Percentiles rank a stretch among this genome's conserved stretches.
These are phyloP conservation scores for Conomelus anceps DNA, from an alignment of 2,888 invertebrate genomes.

Conservation along the genomic window DNA sequence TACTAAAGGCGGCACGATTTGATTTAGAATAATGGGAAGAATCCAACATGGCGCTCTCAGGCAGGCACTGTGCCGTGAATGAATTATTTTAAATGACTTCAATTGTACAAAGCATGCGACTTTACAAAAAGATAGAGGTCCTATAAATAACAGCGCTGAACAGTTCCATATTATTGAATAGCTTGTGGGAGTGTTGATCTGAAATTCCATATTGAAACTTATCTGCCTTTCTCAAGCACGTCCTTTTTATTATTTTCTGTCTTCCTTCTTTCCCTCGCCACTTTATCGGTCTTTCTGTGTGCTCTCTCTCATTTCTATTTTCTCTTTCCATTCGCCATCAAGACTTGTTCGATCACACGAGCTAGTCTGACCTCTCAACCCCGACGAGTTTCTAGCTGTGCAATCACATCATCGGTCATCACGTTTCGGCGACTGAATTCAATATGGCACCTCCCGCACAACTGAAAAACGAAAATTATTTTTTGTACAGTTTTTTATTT, in stretches of 20 bases:
- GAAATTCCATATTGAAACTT: background rate
- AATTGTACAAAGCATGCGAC: background rate
- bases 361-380: background rate
- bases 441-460: background rate
- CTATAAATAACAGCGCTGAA: background rate
- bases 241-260: background rate
- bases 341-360: background rate
- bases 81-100: background rate
- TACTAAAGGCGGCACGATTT: background rate
- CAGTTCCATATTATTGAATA: background rate
- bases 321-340: background rate
- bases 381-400: background rate
- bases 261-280: background rate
- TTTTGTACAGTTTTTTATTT: background rate
- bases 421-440: background rate
- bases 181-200: background rate
- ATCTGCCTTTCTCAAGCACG: background rate
- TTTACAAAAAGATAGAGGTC: background rate
- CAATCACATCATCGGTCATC: background rate
- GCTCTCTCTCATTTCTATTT: too few species aligned
- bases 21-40: background rate
- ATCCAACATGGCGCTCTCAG: background rate
- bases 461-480: background rate
- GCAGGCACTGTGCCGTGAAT: background rate
- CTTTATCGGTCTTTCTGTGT: background rate